A percentile compares a stretch with the other conserved stretches of the same genome.
These are phyloP conservation scores for Pharmacophagus antenor DNA, from an alignment of 2,888 invertebrate species.

Conservation along the genomic window DNA sequence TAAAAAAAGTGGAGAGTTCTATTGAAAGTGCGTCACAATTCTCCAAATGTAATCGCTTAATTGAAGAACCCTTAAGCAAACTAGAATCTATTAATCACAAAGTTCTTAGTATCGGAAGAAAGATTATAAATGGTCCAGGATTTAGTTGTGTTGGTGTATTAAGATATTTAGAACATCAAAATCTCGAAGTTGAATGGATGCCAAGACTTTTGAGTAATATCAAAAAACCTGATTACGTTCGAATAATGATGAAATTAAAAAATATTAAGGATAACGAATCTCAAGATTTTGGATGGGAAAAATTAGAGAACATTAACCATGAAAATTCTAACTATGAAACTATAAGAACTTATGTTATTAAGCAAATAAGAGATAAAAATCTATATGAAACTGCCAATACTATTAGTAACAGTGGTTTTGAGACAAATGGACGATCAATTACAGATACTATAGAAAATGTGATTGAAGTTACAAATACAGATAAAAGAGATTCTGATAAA, in stretches of 20 bases:
- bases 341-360: conserved; percentile 25
- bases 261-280: conserved; percentile 33
- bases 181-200: conserved; percentile 58
- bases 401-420: neutral
- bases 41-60: conserved; percentile 5
- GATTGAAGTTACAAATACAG: conserved; percentile 32
- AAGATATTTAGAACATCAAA: conserved; percentile 60
- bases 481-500: neutral
- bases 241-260: conserved; percentile 52
- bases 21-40: conserved; percentile 31
- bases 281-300: conserved; percentile 45
- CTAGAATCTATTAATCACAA: conserved; percentile 59
- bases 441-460: conserved; percentile 24
- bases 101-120: conserved; percentile 65
- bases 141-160: conserved; percentile 59
- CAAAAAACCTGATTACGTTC: conserved; percentile 46
- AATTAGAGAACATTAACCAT: conserved; percentile 27
- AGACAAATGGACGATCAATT: neutral
- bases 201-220: conserved; percentile 37
- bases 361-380: neutral
- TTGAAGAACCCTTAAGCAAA: conserved; percentile 33
- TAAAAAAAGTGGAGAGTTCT: conserved; percentile 42
- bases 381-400: neutral
- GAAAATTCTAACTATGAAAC: neutral
- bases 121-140: conserved; percentile 54